These are phyloP conservation scores for Mobula hypostoma DNA, from an alignment of 2,113 vertebrate genomes.

Conservation along the genomic window DNA sequence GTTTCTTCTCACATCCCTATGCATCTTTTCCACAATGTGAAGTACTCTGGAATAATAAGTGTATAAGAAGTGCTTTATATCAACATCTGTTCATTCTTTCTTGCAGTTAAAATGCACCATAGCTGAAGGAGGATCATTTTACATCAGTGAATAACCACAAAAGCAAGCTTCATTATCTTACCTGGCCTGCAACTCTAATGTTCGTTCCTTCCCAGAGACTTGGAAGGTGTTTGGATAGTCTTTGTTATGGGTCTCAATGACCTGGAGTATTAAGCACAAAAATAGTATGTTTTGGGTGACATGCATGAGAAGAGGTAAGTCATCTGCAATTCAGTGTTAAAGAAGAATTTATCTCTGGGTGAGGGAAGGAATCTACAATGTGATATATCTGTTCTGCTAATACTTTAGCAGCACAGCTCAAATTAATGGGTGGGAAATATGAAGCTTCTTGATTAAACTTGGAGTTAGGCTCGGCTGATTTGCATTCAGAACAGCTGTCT, in stretches of 20 bases:
- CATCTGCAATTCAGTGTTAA: neutral
- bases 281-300: neutral
- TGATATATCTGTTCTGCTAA: no score
- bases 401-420: no score
- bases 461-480: no score
- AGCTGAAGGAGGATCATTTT: neutral
- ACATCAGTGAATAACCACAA: neutral
- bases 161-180: constrained; percentile 44
- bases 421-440: no score
- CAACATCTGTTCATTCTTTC: neutral
- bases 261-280: neutral
- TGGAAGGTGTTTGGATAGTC: constrained; percentile 95
- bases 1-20: neutral
- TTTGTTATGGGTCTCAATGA: constrained; percentile 77
- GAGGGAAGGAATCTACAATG: no score
- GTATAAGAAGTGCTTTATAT: neutral
- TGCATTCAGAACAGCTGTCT: no score
- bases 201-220: constrained; percentile 90
- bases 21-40: neutral
- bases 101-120: neutral
- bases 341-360: neutral
- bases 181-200: constrained; percentile 90
- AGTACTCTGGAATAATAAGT: neutral
- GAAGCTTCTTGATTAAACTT: no score
- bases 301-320: neutral